phyloP scores from a whole-genome alignment of 2,113 vertebrate genomes.

The Macquaria ambigua region DNA sequence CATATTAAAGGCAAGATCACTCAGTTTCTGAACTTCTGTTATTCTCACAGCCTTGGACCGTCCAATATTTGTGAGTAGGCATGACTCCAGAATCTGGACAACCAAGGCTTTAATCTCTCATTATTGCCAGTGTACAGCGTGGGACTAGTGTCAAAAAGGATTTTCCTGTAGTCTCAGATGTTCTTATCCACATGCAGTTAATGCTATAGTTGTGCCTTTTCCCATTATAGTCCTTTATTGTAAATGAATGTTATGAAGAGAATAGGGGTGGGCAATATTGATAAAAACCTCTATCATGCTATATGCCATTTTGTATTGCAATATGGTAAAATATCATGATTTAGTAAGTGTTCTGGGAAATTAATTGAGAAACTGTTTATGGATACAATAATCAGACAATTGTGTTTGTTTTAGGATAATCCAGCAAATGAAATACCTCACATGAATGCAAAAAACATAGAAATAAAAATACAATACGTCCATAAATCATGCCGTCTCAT shows the following conservation, averaged over 20 bases:
- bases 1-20: constrained; percentile 51
- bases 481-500: not conserved
- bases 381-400: not conserved
- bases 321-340: not conserved
- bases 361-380: not conserved
- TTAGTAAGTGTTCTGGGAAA: not conserved
- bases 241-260: not conserved
- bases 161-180: not conserved
- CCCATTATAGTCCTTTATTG: not conserved
- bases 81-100: constrained; percentile 14
- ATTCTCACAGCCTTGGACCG: not conserved
- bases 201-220: not conserved
- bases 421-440: not conserved
- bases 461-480: not conserved
- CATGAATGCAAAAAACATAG: not conserved
- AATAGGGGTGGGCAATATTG: not conserved
- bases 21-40: constrained; percentile 18
- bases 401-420: not conserved
- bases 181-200: constrained; percentile 5
- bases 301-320: not conserved
- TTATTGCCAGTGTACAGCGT: constrained; percentile 15
- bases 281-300: not conserved
- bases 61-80: constrained; percentile 22
- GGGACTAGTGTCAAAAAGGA: not conserved
- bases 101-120: not conserved